Conservation (phyloP, 35 echinoderm and acorn worm species). For the Apostichopus californicus region DNA sequence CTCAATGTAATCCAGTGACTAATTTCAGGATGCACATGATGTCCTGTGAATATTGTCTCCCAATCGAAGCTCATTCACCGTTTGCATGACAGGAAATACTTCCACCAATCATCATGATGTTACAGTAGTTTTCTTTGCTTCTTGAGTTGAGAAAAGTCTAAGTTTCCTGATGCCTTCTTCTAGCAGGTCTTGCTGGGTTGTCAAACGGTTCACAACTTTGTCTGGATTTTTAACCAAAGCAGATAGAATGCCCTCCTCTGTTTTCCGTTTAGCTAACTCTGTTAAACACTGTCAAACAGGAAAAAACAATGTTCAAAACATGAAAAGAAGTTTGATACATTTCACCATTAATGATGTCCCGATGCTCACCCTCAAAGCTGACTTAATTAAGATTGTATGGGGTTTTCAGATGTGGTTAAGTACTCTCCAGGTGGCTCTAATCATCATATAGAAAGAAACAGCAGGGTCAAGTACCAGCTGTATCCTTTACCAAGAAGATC, state of each 20-base stretch:
- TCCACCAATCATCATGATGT: background rate
- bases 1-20: too few relatives aligned
- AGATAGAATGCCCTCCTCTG: constrained; percentile 71
- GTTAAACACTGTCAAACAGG: constrained; percentile 69
- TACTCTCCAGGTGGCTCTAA: background rate
- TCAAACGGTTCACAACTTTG: constrained; percentile 28
- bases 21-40: too few relatives aligned
- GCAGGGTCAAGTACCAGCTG: too few relatives aligned
- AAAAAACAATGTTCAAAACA: background rate
- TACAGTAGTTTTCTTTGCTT: background rate
- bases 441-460: background rate
- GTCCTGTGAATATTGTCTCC: too few relatives aligned
- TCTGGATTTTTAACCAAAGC: constrained; percentile 63
- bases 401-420: background rate
- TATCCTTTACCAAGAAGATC: too few relatives aligned
- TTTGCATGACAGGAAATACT: background rate
- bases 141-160: background rate
- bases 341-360: background rate
- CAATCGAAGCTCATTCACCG: background rate
- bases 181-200: constrained; percentile 69
- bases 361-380: background rate
- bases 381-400: background rate
- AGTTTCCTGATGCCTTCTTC: constrained; percentile 66
- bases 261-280: constrained; percentile 64
- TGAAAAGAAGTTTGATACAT: background rate